phyloP scores from a whole-genome alignment of 2,888 invertebrate species.

The Hesperia comma region DNA sequence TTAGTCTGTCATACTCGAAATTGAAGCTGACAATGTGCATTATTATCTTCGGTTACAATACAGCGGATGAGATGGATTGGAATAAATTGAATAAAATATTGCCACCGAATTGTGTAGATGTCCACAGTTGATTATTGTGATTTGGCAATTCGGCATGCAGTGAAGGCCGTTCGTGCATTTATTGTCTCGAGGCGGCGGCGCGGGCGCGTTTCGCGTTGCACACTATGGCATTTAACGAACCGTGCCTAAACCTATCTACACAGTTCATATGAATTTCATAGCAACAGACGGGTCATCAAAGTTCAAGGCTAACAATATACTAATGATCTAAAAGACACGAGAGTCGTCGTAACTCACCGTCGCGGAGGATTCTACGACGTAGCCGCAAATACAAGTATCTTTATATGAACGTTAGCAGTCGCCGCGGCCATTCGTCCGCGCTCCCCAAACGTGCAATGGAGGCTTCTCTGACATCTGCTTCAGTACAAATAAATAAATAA shows the following conservation, averaged over 20 bases:
- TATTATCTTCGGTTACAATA: neutral
- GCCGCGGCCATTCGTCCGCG: no score
- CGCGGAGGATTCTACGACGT: neutral
- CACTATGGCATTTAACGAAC: slow-evolving; percentile 14
- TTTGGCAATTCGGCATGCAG: slow-evolving; percentile 3
- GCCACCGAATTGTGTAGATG: slow-evolving; percentile 7
- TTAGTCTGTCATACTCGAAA: neutral
- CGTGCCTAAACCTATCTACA: slow-evolving; percentile 7
- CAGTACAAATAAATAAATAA: neutral
- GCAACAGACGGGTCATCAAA: slow-evolving; percentile 9
- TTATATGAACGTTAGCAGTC: neutral
- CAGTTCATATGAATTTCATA: slow-evolving; percentile 19
- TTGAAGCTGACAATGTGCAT: neutral
- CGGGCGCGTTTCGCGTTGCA: neutral
- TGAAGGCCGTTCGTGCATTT: slow-evolving; percentile 21
- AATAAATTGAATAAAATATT: slow-evolving; percentile 22
- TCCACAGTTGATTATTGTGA: slow-evolving; percentile 9
- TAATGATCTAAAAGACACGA: slow-evolving; percentile 17
- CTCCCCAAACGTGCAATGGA: no score
- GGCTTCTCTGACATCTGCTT: neutral
- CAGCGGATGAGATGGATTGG: slow-evolving; percentile 8
- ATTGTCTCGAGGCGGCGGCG: slow-evolving; percentile 15
- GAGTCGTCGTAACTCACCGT: neutral
- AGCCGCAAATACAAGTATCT: neutral
- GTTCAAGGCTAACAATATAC: slow-evolving; percentile 16